phyloP scores from a whole-genome alignment of 2,888 invertebrate genomes.

The Dilophus febrilis region DNA sequence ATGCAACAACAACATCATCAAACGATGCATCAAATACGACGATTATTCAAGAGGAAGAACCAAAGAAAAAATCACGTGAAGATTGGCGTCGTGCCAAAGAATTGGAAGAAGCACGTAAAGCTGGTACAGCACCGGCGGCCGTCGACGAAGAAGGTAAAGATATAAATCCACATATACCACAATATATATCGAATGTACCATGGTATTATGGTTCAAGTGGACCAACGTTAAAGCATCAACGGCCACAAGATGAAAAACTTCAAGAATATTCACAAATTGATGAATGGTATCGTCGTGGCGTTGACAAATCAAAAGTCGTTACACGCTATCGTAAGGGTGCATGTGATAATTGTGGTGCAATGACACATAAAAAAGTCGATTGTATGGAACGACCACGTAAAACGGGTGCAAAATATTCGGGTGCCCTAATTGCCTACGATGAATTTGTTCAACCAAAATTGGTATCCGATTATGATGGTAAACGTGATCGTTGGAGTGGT shows the following conservation, averaged over 20 bases:
- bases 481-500: constrained; percentile 92
- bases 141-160: constrained; percentile 62
- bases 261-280: constrained; percentile 45
- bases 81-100: constrained; percentile 97
- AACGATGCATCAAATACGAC: no score
- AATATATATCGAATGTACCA: constrained; percentile 94
- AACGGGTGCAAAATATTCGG: constrained; percentile 73
- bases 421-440: constrained; percentile 77
- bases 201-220: constrained; percentile 92
- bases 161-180: constrained; percentile 98
- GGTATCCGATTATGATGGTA: constrained; percentile 81
- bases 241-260: constrained; percentile 81
- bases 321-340: constrained; percentile 86
- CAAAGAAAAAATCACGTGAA: constrained; percentile 75
- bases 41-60: constrained; percentile 49
- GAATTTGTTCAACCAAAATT: constrained; percentile 71
- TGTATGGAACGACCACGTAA: constrained; percentile 93
- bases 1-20: no score
- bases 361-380: constrained; percentile 90
- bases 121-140: constrained; percentile 86
- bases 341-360: constrained; percentile 96
- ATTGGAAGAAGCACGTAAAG: constrained; percentile 92
- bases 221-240: constrained; percentile 94
- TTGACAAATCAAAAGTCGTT: constrained; percentile 50
- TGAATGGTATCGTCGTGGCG: constrained; percentile 76